Conservation (phyloP, 2,888 invertebrate species). For the Podabrus alpinus region DNA sequence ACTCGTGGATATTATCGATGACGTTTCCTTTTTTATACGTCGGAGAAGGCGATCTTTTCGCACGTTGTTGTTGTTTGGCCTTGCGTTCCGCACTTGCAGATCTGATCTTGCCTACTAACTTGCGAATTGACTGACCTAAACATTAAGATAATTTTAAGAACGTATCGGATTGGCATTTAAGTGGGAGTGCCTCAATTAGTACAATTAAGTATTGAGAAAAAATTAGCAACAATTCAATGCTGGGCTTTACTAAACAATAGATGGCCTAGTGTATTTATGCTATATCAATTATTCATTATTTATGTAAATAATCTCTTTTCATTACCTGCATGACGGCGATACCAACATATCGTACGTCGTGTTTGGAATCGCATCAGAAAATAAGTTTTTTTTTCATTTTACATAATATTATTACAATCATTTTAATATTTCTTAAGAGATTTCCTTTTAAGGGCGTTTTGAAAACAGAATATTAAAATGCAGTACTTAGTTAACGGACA, state of each 20-base stretch:
- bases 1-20: constrained; percentile 57
- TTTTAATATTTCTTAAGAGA: background rate
- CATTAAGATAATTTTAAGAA: constrained; percentile 12
- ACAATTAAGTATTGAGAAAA: background rate
- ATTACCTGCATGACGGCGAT: background rate
- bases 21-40: constrained; percentile 63
- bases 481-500: too few species aligned
- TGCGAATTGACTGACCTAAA: constrained; percentile 80
- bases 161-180: constrained; percentile 17
- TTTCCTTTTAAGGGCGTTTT: background rate
- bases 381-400: background rate
- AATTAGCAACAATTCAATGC: background rate
- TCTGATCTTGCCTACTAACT: constrained; percentile 80
- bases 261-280: background rate
- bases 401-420: background rate
- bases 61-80: constrained; percentile 59
- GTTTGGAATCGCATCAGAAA: background rate
- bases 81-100: constrained; percentile 73
- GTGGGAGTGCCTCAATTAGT: constrained; percentile 24
- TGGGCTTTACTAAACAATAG: background rate
- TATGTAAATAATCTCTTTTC: background rate
- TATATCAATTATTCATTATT: background rate
- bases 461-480: background rate
- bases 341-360: background rate
- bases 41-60: constrained; percentile 63